Evolutionary conservation across 1,140 invertebrate genomes (phyloP), one percentile per base, ranked within the genome.

Genomic region (Drosophila bocki): DNA sequence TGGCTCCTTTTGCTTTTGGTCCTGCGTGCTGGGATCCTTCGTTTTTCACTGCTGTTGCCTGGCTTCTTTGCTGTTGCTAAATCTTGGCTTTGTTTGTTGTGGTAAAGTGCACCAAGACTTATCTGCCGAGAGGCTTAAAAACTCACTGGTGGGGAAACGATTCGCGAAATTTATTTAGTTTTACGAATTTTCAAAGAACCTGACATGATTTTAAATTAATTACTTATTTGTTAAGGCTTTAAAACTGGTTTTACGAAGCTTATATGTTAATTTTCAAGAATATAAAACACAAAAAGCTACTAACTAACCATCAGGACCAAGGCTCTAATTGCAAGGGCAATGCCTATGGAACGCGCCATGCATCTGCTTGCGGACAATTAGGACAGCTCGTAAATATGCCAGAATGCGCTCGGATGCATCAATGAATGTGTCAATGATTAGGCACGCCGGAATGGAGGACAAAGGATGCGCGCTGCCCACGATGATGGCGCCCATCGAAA

Each of bases 391-490:
- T 82, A 81, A 86, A 85, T 85, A 86, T 76, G 83, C 70, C 82
- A 78, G 45, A 72, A 48, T 64, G 65, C 44, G 69, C 69, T 65
- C 48, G 62, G 45, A 82, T 90, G 86, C 76, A 85, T 85, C 86
- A 90, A 90, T 90, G 78, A 75, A 90, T 90, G 80, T 88, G 85
- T 82, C 85, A 90, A 91, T 90, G 85, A 90, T 90, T 84, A 85
- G 85, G 60, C 75, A 39, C 65, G 53, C 56, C 60, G 39, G 37
- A 22, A 41, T 53, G 39, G 44, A 45, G 58, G 56, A 65, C 75
- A 75, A 51, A 64, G 58, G 74, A 58, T 26, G 13, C 51, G 37
- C 39, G 79, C 78, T 75, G 65, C 65, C 75, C 72, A 58, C 50
- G 53, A 26, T 32, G 69, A 80, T 75, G 60, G 75, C 67, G 67